A percentile compares a stretch with the other conserved stretches of the same genome.
phyloP scores from a whole-genome alignment of 2,113 vertebrate species.

The Vimba vimba region DNA sequence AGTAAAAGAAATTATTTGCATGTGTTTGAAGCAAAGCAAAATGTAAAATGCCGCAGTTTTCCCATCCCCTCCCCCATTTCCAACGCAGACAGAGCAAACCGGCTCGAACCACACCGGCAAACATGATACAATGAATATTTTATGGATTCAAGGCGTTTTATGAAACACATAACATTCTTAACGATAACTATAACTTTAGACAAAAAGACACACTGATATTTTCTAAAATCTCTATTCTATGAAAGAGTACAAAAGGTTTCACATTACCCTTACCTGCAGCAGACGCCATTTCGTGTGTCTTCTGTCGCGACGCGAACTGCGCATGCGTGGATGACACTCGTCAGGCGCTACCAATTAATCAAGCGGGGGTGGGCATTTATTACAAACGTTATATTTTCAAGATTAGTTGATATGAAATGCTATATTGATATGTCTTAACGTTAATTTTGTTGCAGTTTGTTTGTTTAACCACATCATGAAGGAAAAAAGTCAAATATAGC shows the following conservation, averaged over 20 bases:
- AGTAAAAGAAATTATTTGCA: not conserved
- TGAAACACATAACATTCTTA: not conserved
- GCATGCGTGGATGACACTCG: constrained; percentile 49
- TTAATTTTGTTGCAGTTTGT: not conserved
- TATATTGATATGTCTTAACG: not conserved
- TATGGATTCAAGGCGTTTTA: not conserved
- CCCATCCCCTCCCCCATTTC: constrained; percentile 43
- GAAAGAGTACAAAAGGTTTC: not conserved
- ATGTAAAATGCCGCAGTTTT: not conserved
- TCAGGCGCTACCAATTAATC: not conserved
- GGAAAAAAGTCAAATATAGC: not conserved
- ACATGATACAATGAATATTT: not conserved
- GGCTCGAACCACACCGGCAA: constrained; percentile 23
- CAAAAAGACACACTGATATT: not conserved
- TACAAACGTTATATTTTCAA: not conserved
- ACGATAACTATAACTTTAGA: not conserved
- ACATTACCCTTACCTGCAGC: constrained; percentile 55
- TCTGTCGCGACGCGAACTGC: constrained; percentile 10
- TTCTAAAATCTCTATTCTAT: not conserved
- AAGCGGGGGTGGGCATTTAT: not conserved
- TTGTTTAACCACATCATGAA: not conserved
- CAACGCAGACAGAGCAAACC: constrained; percentile 12
- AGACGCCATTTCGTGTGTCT: constrained; percentile 63
- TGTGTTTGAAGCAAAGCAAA: not conserved
- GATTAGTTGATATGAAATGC: not conserved